Evolutionary conservation across 2,113 vertebrate genomes (phyloP).

Genomic region (Saguinus imperator): DNA sequence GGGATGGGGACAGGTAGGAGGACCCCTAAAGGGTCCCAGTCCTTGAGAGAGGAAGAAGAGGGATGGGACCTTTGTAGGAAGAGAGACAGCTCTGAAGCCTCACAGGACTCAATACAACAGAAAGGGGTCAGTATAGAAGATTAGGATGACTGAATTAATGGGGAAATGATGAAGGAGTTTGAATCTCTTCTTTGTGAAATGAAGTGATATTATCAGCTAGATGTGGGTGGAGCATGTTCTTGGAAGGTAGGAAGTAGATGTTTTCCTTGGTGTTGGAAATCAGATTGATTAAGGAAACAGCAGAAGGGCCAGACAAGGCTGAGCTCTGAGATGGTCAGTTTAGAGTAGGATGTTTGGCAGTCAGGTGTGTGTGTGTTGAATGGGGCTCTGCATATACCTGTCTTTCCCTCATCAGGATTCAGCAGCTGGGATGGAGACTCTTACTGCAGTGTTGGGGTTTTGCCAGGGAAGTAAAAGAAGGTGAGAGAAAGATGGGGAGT

Average conservation of each 20-base stretch:
- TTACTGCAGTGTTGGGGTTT: neutral
- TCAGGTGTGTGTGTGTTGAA: neutral
- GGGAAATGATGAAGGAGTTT: neutral
- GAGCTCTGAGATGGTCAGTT: neutral
- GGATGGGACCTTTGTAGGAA: neutral
- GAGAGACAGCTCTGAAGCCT: neutral
- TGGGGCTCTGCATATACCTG: accelerated
- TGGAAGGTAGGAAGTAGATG: neutral
- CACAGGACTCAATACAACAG: neutral
- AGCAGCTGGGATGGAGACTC: neutral
- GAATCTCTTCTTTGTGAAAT: neutral
- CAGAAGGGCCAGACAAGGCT: too few relatives aligned
- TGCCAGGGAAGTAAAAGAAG: neutral
- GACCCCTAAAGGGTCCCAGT: neutral
- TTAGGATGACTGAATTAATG: neutral
- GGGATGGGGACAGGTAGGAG: accelerated
- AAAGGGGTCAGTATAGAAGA: too few relatives aligned
- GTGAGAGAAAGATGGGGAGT: neutral
- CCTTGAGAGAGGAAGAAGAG: neutral
- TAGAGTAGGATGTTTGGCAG: neutral
- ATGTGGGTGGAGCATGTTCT: neutral
- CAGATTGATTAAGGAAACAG: neutral
- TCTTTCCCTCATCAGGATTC: neutral
- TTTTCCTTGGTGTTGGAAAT: neutral
- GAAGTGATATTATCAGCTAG: neutral